Evolutionary conservation across 92 coral and sea anemone genomes (phyloP).

Genomic region (Parazoanthus swiftii): DNA sequence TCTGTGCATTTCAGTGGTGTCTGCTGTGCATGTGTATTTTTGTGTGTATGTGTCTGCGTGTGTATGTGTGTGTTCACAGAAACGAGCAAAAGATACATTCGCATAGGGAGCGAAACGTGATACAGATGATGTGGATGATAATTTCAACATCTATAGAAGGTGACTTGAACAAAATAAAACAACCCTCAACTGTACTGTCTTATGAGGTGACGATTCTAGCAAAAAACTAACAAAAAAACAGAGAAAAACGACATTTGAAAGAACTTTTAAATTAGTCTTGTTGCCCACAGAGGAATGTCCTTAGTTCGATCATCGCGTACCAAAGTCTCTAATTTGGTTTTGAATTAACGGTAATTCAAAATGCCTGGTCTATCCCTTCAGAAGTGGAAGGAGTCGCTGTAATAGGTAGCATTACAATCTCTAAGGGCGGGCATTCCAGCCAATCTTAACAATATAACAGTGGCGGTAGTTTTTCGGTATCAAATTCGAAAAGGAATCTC

Average conservation of each 20-base stretch:
- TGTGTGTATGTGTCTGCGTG: too few relatives aligned
- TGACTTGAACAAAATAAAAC: too few relatives aligned
- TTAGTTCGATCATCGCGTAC: neutral
- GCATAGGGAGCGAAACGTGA: too few relatives aligned
- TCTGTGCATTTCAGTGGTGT: too few relatives aligned
- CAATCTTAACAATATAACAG: neutral
- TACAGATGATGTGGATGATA: too few relatives aligned
- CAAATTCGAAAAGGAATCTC: neutral
- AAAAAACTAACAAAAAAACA: neutral
- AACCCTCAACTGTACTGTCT: too few relatives aligned
- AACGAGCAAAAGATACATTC: too few relatives aligned
- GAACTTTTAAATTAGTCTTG: neutral
- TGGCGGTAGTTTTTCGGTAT: neutral
- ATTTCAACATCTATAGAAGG: too few relatives aligned
- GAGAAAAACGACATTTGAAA: neutral
- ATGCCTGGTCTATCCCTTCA: neutral
- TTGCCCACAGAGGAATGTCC: constrained; percentile 26
- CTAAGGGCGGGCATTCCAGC: neutral
- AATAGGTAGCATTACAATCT: neutral
- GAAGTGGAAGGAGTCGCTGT: neutral
- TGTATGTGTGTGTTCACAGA: too few relatives aligned
- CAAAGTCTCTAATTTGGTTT: neutral
- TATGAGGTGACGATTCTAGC: neutral
- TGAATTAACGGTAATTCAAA: neutral
- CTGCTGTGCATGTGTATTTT: too few relatives aligned